These are phyloP conservation scores for Apomyelois bistriatella DNA, from an alignment of 2,888 invertebrate species.

Conservation along the genomic window DNA sequence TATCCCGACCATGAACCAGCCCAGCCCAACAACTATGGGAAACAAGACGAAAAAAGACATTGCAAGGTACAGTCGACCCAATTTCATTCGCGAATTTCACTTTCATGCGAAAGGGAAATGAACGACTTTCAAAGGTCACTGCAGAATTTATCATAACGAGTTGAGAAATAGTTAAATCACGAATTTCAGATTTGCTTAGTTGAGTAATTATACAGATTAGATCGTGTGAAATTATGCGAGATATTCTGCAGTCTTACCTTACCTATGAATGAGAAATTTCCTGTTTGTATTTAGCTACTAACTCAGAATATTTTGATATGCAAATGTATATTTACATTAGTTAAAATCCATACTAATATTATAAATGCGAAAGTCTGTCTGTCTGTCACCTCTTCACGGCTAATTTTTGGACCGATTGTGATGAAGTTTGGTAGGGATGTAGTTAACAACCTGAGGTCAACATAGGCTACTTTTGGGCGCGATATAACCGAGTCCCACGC, in stretches of 20 bases:
- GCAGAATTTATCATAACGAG: background rate
- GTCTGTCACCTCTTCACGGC: too few species aligned
- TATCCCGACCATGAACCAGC: background rate
- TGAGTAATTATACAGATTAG: slow-evolving; percentile 4
- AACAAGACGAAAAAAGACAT: background rate
- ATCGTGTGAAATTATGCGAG: background rate
- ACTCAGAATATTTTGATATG: too few species aligned
- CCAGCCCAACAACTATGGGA: background rate
- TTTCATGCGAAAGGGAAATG: slow-evolving; percentile 15
- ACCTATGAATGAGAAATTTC: too few species aligned
- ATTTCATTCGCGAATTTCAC: slow-evolving; percentile 15
- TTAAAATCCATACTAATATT: too few species aligned
- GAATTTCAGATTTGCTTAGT: background rate
- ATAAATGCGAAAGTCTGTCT: too few species aligned
- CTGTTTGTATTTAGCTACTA: too few species aligned
- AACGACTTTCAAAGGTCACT: slow-evolving; percentile 5
- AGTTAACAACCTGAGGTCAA: too few species aligned
- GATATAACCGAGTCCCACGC: too few species aligned
- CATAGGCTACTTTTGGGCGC: too few species aligned
- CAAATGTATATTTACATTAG: too few species aligned
- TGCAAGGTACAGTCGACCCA: slow-evolving; percentile 14
- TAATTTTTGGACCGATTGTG: too few species aligned
- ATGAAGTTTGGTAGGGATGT: too few species aligned
- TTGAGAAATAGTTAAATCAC: slow-evolving; percentile 4
- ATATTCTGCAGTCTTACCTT: background rate